Evolutionary conservation across 2,888 invertebrate species (phyloP).

Genomic region (Scaptomyza caliginosa): DNA sequence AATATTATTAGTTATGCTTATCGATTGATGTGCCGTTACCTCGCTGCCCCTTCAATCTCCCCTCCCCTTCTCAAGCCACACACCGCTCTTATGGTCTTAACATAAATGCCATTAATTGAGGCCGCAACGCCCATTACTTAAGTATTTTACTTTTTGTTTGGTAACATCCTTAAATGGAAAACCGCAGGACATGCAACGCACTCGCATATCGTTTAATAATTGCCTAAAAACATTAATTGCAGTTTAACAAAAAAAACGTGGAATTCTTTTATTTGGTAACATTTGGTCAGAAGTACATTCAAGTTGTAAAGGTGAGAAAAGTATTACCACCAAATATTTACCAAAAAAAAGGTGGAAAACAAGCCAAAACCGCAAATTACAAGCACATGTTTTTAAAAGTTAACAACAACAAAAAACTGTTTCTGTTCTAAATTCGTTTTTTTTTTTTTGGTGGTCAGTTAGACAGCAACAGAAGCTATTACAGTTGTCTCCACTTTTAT

Average conservation of each 20-base stretch:
- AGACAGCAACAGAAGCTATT: slow-evolving; percentile 5
- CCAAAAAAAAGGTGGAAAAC: slow-evolving; percentile 19
- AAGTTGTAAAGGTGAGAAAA: slow-evolving; percentile 77
- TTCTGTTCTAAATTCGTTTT: slow-evolving; percentile 43
- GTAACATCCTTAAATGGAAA: slow-evolving; percentile 29
- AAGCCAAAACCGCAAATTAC: slow-evolving; percentile 72
- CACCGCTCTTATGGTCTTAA: slow-evolving; percentile 8
- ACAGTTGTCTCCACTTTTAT: slow-evolving; percentile 61
- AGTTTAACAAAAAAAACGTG: slow-evolving; percentile 18
- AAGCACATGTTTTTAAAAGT: slow-evolving; percentile 56
- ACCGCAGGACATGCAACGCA: slow-evolving; percentile 53
- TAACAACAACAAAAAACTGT: slow-evolving; percentile 12
- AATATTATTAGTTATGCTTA: not conserved
- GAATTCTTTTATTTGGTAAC: slow-evolving; percentile 28
- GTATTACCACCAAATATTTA: slow-evolving; percentile 60
- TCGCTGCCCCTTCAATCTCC: not conserved
- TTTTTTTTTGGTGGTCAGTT: no score
- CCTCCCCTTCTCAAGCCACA: not conserved
- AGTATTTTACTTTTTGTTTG: slow-evolving; percentile 12
- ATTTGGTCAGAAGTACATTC: no score
- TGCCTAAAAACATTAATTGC: slow-evolving; percentile 51
- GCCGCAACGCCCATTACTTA: slow-evolving; percentile 51
- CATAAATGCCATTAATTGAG: slow-evolving; percentile 67
- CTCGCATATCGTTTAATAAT: slow-evolving; percentile 40
- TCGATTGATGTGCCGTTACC: slow-evolving; percentile 1